A percentile compares a stretch with the other conserved stretches of the same genome.
phyloP scores from a whole-genome alignment of 2,113 vertebrate species.

The Corydoras sp. region DNA sequence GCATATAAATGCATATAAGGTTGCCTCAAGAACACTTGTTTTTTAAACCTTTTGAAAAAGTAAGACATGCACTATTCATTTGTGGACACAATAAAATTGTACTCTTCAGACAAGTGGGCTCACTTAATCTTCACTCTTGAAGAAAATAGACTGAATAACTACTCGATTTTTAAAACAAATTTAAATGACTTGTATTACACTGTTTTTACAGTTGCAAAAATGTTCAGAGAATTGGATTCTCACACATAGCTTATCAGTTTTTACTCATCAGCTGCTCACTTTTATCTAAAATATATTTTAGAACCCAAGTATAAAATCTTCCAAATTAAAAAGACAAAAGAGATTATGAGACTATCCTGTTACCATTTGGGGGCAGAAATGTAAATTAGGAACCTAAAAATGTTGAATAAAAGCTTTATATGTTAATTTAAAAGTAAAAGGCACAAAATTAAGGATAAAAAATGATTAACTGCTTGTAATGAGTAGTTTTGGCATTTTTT shows the following conservation, averaged over 20 bases:
- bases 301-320: slow-evolving; percentile 13
- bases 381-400: background rate
- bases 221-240: background rate
- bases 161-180: background rate
- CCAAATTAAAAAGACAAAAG: slow-evolving; percentile 17
- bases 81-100: slow-evolving; percentile 18
- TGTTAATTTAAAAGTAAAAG: slow-evolving; percentile 22
- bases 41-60: slow-evolving; percentile 29
- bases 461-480: too few species aligned
- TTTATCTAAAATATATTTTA: slow-evolving; percentile 30
- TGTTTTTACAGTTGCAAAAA: too few species aligned
- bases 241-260: slow-evolving; percentile 8
- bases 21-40: slow-evolving; percentile 29
- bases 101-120: slow-evolving; percentile 15
- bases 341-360: slow-evolving; percentile 19
- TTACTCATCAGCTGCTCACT: background rate
- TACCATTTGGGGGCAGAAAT: background rate
- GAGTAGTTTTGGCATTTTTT: too few species aligned
- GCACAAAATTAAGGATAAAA: background rate
- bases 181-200: background rate
- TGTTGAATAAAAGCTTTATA: background rate
- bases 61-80: slow-evolving; percentile 21
- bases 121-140: slow-evolving; percentile 1
- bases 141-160: slow-evolving; percentile 6
- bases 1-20: slow-evolving; percentile 13